Evolutionary conservation across 2,797 vertebrate species (phyloP).

Genomic region (Graptemys geographica): DNA sequence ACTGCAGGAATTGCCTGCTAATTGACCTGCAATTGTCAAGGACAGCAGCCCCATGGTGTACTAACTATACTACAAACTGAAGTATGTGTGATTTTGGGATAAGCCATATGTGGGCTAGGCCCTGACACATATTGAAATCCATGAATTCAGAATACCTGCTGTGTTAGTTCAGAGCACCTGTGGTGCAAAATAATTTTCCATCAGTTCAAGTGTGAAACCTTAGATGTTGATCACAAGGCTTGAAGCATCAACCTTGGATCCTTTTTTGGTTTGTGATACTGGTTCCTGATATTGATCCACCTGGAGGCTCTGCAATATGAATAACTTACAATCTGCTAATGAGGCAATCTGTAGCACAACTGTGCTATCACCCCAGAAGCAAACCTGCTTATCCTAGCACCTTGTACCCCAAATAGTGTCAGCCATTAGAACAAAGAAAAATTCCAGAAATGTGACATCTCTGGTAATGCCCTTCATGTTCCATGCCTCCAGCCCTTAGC

Average conservation of each 20-base stretch:
- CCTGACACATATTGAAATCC: not conserved
- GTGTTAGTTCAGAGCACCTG: not conserved
- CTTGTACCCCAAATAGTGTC: too few relatives aligned
- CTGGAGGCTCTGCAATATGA: too few relatives aligned
- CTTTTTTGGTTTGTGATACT: too few relatives aligned
- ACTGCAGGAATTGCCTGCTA: not conserved
- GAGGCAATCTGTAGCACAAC: too few relatives aligned
- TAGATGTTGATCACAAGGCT: not conserved
- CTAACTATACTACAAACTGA: not conserved
- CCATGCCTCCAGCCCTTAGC: too few relatives aligned
- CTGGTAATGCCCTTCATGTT: too few relatives aligned
- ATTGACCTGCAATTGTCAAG: not conserved
- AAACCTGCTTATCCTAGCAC: too few relatives aligned
- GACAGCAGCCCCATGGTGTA: not conserved
- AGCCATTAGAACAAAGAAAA: too few relatives aligned
- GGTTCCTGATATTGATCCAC: not conserved
- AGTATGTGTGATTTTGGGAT: not conserved
- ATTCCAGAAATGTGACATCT: too few relatives aligned
- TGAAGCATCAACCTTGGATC: not conserved
- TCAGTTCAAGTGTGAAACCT: not conserved
- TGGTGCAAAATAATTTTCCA: not conserved
- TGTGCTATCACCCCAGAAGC: too few relatives aligned
- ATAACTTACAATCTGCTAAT: too few relatives aligned
- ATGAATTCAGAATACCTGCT: not conserved
- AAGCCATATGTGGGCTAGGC: not conserved